Evolutionary conservation across 2,113 vertebrate species (phyloP), one percentile per base, ranked within the genome.

Genomic region (Nothobranchius furzeri): DNA sequence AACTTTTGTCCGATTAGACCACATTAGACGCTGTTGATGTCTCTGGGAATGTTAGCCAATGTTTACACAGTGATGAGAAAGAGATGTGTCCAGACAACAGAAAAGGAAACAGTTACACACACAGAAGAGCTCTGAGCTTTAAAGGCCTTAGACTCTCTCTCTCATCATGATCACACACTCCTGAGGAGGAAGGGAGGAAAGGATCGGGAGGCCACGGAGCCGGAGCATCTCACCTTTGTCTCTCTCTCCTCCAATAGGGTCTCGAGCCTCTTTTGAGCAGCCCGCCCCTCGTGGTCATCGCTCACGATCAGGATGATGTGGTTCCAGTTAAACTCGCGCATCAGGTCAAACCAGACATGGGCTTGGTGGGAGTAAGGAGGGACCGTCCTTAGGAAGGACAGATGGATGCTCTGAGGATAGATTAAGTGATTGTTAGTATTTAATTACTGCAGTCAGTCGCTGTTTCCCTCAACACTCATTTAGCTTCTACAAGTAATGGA

Each of bases 321-420:
- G 83, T 98, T 98, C 98, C 98, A 99, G 91, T 94, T 94, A 90
- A 98, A 98, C 76, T 96, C 95, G 1, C 97, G 94, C 96, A 99
- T 99, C 95, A 99, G 95, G 90, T 99, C 98, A 52, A 99, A 99
- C 98, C 98, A 99, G 57, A 98, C 98, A 0, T 96, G 96, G 0
- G 98, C 96, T 92, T 99, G 98, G 89, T 99, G 98, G 56, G 98
- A 99, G 83, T 99, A 99, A 0, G 98, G 98, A 0, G 98, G 98
- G 51, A 99, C 98, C 0, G 96, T 99, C 85, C 97, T 95, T 79
- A 99, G 93, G 84, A 99, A 99, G 60, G 97, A 98, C 84, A 99
- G 92, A 86, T 99, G 97, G 90, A 99, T 99, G 71, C 98, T 99
- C 98, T 99, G 93, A 56, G 62, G 37, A 11, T 14, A 3, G 3